These are phyloP conservation scores for Calephelis nemesis DNA, from an alignment of 1,140 invertebrate genomes.

Conservation along the genomic window DNA sequence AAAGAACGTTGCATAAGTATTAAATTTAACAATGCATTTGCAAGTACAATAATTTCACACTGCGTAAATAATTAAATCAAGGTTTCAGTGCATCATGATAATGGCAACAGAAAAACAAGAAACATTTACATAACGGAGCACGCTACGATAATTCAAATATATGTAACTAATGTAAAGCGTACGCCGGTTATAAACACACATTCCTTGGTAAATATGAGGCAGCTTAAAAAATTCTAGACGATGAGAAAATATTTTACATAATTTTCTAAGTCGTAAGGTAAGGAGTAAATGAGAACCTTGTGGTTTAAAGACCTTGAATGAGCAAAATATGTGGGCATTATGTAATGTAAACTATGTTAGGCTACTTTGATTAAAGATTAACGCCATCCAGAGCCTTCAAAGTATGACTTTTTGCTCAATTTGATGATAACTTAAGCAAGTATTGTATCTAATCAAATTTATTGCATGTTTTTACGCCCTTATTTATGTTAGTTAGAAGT, in stretches of 20 bases:
- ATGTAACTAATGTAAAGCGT: constrained; percentile 11
- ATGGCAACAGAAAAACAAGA: constrained; percentile 45
- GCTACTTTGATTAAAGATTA: too few relatives aligned
- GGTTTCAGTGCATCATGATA: constrained; percentile 45
- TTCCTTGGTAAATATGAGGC: constrained; percentile 11
- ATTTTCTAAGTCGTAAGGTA: constrained; percentile 16
- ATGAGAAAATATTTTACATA: constrained; percentile 9
- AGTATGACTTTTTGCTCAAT: too few relatives aligned
- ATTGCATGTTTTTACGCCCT: too few relatives aligned
- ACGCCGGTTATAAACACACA: not conserved
- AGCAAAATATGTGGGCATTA: not conserved
- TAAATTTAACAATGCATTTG: not conserved
- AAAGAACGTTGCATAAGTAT: not conserved
- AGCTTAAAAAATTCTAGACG: constrained; percentile 10
- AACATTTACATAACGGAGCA: constrained; percentile 59
- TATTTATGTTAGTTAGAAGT: too few relatives aligned
- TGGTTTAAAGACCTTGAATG: not conserved
- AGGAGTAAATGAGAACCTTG: not conserved
- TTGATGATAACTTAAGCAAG: too few relatives aligned
- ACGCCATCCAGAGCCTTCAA: too few relatives aligned
- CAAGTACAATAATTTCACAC: constrained; percentile 38
- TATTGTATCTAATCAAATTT: too few relatives aligned
- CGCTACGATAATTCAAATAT: constrained; percentile 35
- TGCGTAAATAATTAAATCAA: constrained; percentile 57
- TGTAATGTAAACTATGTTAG: too few relatives aligned